Conservation (phyloP, 2,888 invertebrate species). For the Drosophila mercatorum region DNA sequence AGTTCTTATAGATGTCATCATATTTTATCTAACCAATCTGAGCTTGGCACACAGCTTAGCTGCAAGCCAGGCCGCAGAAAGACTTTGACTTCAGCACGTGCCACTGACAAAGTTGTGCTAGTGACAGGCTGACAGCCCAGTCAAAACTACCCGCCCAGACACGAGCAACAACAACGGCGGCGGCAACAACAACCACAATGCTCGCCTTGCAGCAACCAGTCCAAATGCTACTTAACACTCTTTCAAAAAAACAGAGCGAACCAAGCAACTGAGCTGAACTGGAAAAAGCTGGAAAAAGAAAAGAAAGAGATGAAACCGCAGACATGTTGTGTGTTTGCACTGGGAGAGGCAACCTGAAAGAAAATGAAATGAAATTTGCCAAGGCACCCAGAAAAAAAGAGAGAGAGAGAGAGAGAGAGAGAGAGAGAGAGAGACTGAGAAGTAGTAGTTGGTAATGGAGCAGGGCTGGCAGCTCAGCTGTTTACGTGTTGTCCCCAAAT, state of each 20-base stretch:
- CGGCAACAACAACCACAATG: constrained; percentile 3
- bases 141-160: constrained; percentile 67
- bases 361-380: constrained; percentile 63
- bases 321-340: constrained; percentile 44
- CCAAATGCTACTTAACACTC: constrained; percentile 54
- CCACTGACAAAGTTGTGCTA: constrained; percentile 64
- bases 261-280: neutral
- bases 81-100: constrained; percentile 42
- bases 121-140: constrained; percentile 72
- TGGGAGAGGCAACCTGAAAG: constrained; percentile 43
- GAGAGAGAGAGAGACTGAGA: no score
- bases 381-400: neutral
- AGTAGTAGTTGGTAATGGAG: neutral
- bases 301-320: constrained; percentile 47
- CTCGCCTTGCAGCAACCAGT: constrained; percentile 18
- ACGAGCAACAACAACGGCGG: constrained; percentile 6
- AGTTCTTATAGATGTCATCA: constrained; percentile 12
- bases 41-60: constrained; percentile 22
- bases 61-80: constrained; percentile 7
- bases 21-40: constrained; percentile 25
- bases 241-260: constrained; percentile 16
- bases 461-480: constrained; percentile 61
- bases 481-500: constrained; percentile 71
- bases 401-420: neutral
- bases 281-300: constrained; percentile 6